These are phyloP conservation scores for Azorinus chamasolen DNA, from an alignment of 2,888 invertebrate genomes.

Conservation along the genomic window DNA sequence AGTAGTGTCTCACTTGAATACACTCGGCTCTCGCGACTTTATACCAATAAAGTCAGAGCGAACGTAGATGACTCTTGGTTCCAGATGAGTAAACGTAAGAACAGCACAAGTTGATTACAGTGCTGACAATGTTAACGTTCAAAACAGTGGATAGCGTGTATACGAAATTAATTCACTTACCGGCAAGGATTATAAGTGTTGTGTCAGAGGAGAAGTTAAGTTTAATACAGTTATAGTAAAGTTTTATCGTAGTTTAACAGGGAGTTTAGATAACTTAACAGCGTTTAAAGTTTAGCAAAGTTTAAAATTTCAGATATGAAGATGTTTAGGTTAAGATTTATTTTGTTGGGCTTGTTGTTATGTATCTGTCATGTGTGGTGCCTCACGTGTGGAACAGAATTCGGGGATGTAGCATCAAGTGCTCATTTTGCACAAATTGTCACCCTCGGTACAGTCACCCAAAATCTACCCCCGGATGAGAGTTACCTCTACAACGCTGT, in stretches of 20 bases:
- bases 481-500: too few relatives aligned
- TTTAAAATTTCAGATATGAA: constrained; percentile 38
- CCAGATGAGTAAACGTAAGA: constrained; percentile 35
- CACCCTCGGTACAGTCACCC: constrained; percentile 29
- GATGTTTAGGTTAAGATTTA: constrained; percentile 53
- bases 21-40: constrained; percentile 1
- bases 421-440: constrained; percentile 45
- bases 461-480: constrained; percentile 30
- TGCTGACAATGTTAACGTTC: background rate
- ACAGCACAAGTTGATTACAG: background rate
- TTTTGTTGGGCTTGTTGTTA: constrained; percentile 50
- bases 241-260: too few relatives aligned
- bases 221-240: too few relatives aligned
- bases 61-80: constrained; percentile 11
- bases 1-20: background rate
- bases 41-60: background rate
- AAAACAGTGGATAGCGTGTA: constrained; percentile 1
- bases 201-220: background rate
- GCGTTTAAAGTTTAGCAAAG: background rate
- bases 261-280: too few relatives aligned
- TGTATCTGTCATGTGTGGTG: constrained; percentile 52
- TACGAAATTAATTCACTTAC: background rate
- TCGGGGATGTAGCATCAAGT: constrained; percentile 49
- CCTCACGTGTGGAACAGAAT: constrained; percentile 53
- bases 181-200: background rate